Base-by-base conservation (phyloP, 2,113 vertebrate species). In the Nesospiza acunhae region DNA sequence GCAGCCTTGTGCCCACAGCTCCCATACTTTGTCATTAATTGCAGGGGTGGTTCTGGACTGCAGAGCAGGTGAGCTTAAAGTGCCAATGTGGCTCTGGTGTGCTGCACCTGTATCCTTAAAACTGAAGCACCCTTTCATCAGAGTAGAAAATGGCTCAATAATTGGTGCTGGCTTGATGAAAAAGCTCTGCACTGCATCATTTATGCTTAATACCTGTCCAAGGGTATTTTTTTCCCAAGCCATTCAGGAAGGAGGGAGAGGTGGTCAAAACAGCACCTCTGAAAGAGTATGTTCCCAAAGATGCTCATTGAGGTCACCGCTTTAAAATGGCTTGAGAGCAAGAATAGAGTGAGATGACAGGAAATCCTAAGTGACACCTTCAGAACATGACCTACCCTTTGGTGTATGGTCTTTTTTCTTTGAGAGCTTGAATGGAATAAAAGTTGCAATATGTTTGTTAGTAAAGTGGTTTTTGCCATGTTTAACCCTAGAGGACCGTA, bases 331-430 rank as follows among this genome's bases (percentile, higher is more conserved):
- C 3, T 39, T 7, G 2, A 12, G 8, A 69, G 27, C 28, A 60
- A 20, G 10, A n/a, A 23, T 0, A 0, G 23, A n/a, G 2, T 19
- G 46, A 56, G 49, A 11, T 5, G 13, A 15, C 52, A 2, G 13
- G 13, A 12, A 31, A 3, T 7, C 2, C 2, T 3, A 6, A 30
- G 9, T 6, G 23, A 2, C 8, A 7, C 5, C 5, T 28, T 15
- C 1, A 31, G 39, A 30, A 26, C 0, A 0, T 4, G 2, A 12
- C 14, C 1, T 28, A 2, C 22, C 3, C 3, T 11, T 31, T 3
- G 11, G 12, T 16, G 6, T 7, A 2, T 1, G 0, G 0, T 56
- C 3, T 15, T 37, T 33, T 33, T n/a, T 7, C 15, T 41, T 18
- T 0, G 0, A 1, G 33, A 53, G 44, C 24, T 37, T 33, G 22